phyloP scores from a whole-genome alignment of 2,888 invertebrate genomes.

The Chymomyza fuscimana region DNA sequence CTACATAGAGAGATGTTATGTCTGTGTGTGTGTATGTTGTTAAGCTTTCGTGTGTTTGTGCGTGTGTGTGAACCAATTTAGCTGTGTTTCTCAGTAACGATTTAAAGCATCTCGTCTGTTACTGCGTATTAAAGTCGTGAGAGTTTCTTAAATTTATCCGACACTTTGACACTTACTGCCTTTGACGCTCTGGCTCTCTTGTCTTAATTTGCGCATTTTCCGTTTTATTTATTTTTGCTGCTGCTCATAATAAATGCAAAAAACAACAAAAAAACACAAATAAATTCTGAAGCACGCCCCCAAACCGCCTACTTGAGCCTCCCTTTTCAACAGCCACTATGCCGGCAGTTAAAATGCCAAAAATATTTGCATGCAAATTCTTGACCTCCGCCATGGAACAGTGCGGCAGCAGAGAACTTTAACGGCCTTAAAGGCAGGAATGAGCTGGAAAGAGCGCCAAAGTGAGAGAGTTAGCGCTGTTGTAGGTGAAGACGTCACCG shows the following conservation, averaged over 20 bases:
- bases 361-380: constrained; percentile 66
- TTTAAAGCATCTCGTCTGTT: background rate
- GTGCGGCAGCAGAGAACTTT: background rate
- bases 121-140: background rate
- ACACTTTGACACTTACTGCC: constrained; percentile 59
- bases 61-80: constrained; percentile 56
- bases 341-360: constrained; percentile 32
- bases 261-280: constrained; percentile 56
- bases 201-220: constrained; percentile 40
- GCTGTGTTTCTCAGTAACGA: constrained; percentile 31
- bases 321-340: background rate
- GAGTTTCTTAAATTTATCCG: constrained; percentile 39
- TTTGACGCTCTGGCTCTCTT: constrained; percentile 9
- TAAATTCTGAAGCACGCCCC: constrained; percentile 10
- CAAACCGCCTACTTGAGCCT: constrained; percentile 23
- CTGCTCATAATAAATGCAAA: constrained; percentile 67
- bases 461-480: background rate
- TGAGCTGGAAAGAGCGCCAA: background rate
- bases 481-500: constrained; percentile 4
- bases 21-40: constrained; percentile 20
- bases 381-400: constrained; percentile 53
- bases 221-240: constrained; percentile 23
- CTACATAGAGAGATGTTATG: background rate
- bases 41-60: background rate
- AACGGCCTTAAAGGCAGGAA: background rate